Conservation (phyloP, 2,113 vertebrate species). For the Silurus meridionalis region DNA sequence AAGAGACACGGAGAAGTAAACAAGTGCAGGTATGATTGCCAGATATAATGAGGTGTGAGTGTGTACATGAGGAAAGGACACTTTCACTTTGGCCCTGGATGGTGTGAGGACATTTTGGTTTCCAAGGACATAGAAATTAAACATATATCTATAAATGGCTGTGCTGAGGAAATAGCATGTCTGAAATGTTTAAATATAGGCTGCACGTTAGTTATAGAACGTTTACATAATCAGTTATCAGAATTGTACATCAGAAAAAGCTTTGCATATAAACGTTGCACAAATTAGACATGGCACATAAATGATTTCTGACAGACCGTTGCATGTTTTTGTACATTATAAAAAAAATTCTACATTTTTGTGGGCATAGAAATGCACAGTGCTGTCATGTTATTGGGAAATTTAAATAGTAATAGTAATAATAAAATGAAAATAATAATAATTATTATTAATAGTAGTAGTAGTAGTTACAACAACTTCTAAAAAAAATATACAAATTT, state of each 20-base stretch:
- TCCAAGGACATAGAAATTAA: neutral
- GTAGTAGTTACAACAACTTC: neutral
- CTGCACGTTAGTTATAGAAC: neutral
- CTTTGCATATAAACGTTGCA: neutral
- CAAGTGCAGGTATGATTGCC: conserved; percentile 29
- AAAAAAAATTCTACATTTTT: neutral
- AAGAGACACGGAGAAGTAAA: conserved; percentile 25
- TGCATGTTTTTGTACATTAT: neutral
- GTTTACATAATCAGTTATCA: conserved; percentile 13
- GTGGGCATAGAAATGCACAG: neutral
- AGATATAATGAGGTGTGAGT: conserved; percentile 50
- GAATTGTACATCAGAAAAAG: neutral
- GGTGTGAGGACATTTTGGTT: conserved; percentile 50
- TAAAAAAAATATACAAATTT: neutral
- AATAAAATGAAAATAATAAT: too few species aligned
- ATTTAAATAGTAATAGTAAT: too few species aligned
- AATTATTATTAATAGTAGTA: too few species aligned
- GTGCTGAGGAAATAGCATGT: conserved; percentile 34
- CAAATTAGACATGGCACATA: neutral
- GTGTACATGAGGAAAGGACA: conserved; percentile 33
- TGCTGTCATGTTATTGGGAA: neutral
- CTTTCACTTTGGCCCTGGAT: conserved; percentile 52
- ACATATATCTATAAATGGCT: conserved; percentile 46
- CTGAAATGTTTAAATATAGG: conserved; percentile 45
- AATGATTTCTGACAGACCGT: neutral